Conservation (phyloP, 2,113 vertebrate species). For the Acrocephalus arundinaceus region DNA sequence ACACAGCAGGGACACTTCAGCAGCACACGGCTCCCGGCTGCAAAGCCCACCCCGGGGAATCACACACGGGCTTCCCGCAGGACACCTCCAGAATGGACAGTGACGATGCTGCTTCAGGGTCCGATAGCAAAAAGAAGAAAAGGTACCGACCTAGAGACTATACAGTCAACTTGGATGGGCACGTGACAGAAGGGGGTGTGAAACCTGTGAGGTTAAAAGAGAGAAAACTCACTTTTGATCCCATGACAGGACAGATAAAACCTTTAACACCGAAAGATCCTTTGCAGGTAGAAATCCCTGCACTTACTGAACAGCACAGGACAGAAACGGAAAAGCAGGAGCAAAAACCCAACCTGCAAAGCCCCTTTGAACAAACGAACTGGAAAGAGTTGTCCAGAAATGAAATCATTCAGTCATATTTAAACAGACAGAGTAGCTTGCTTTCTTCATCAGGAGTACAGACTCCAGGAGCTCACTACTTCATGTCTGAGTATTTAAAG, state of each 20-base stretch:
- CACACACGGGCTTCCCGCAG: constrained; percentile 65
- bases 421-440: constrained; percentile 90
- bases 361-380: constrained; percentile 90
- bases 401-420: constrained; percentile 92
- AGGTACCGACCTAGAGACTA: constrained; percentile 84
- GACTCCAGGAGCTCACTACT: constrained; percentile 83
- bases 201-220: constrained; percentile 93
- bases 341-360: constrained; percentile 77
- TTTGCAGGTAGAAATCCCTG: constrained; percentile 72
- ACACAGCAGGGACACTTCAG: constrained; percentile 63
- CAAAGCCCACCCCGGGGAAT: constrained; percentile 59
- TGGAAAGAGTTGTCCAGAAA: constrained; percentile 92
- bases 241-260: constrained; percentile 90
- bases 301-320: constrained; percentile 77
- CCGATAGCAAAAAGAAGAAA: constrained; percentile 84
- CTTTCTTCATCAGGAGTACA: constrained; percentile 85
- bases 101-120: constrained; percentile 73
- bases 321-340: constrained; percentile 82
- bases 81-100: constrained; percentile 76
- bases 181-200: constrained; percentile 75
- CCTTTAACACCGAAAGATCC: constrained; percentile 82
- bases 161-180: constrained; percentile 77
- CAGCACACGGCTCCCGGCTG: constrained; percentile 65
- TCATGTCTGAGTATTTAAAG: constrained; percentile 88
- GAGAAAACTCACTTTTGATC: constrained; percentile 89